Evolutionary conservation across 2,888 invertebrate species (phyloP), one percentile per base, ranked within the genome.

Genomic region (Aplocera efformata): DNA sequence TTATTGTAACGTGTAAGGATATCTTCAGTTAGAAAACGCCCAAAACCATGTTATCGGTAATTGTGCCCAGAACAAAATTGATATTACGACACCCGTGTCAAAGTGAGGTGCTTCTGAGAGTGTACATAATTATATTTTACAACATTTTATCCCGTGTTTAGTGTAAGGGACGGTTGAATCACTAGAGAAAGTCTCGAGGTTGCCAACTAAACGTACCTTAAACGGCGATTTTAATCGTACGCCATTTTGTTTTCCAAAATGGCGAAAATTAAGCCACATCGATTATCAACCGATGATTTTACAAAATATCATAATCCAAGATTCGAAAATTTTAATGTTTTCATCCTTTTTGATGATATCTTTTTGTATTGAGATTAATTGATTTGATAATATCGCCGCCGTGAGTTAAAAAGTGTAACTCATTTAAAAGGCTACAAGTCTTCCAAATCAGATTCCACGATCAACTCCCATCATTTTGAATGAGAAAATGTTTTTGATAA

Each of bases 51-150:
- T 37, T 26, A 24, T 42, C 34, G 23, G 42, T 60, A 44, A 49
- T 50, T 58, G 54, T 63, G 54, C 69, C 69, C 73, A 70, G 72
- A 74, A 70, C 63, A 66, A 68, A 54, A 63, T 65, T 73, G 69
- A 76, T 76, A 72, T 73, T 72, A 69, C 40, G 62, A 63, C 60
- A 64, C 72, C 61, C 65, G 82, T 81, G 81, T 83, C 84, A 80
- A 83, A 43, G 78, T 71, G 68, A 68, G 85, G 84, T 84, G 83
- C 83, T 85, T 77, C 68, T 71, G 57, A 70, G 59, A 80, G 77
- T 81, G 79, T 62, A 83, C 74, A 78, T 45, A 72, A 69, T 70
- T 65, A 67, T 70, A 62, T 62, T 65, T 69, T 71, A 74, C 70
- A 69, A n/a, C n/a, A 66, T 72, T 64, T 67, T 67, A 67, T 68